Evolutionary conservation across 2,888 invertebrate genomes (phyloP).

Genomic region (Pelosia muscerda): DNA sequence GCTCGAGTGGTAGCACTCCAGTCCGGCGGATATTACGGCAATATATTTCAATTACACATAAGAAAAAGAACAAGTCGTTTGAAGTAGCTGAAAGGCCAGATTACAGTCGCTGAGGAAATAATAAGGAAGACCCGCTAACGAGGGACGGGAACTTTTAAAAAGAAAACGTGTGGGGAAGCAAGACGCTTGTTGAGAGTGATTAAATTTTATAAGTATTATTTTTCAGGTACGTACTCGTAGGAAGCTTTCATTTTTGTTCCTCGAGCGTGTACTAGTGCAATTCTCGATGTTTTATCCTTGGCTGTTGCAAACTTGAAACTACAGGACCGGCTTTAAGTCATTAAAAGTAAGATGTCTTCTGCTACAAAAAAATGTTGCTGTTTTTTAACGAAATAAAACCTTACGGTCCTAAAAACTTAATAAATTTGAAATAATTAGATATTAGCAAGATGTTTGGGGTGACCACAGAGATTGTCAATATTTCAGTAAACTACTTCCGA

Average conservation of each 20-base stretch:
- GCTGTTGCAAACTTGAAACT: slow-evolving; percentile 9
- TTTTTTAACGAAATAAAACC: not conserved
- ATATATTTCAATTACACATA: slow-evolving; percentile 87
- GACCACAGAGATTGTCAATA: no score
- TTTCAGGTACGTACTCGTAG: slow-evolving; percentile 34
- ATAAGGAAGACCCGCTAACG: slow-evolving; percentile 83
- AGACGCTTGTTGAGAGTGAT: slow-evolving; percentile 67
- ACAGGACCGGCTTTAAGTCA: not conserved
- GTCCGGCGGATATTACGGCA: slow-evolving; percentile 86
- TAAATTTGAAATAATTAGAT: not conserved
- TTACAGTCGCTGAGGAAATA: slow-evolving; percentile 83
- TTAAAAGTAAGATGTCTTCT: slow-evolving; percentile 4
- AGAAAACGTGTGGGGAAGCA: slow-evolving; percentile 73
- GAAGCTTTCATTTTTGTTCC: slow-evolving; percentile 19
- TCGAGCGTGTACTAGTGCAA: slow-evolving; percentile 20
- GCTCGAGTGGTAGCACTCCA: slow-evolving; percentile 80
- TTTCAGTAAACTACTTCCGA: no score
- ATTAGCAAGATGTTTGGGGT: not conserved
- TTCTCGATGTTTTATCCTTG: slow-evolving; percentile 1
- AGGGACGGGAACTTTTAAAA: slow-evolving; percentile 77
- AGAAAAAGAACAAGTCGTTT: slow-evolving; percentile 87
- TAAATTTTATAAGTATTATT: slow-evolving; percentile 63
- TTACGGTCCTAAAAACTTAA: no score
- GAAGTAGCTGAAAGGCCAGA: slow-evolving; percentile 85
- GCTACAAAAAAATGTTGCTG: not conserved